phyloP scores from a whole-genome alignment of 1,140 invertebrate species.

The Trigoniulus corallinus region DNA sequence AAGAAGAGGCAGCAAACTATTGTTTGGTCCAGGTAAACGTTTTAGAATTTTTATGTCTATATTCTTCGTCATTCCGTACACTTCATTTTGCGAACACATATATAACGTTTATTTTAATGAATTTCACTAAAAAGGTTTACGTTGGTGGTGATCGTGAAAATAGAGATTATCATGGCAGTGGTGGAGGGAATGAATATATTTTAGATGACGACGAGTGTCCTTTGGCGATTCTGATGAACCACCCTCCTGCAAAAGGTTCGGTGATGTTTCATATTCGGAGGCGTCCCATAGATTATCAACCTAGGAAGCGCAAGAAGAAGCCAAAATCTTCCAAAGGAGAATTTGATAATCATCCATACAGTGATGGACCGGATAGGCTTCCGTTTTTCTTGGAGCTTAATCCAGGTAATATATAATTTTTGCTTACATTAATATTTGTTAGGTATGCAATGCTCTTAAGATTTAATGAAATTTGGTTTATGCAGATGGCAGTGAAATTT shows the following conservation, averaged over 20 bases:
- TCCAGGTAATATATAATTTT: constrained; percentile 24
- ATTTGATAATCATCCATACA: constrained; percentile 28
- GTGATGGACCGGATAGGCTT: constrained; percentile 32
- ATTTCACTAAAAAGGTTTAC: constrained; percentile 1
- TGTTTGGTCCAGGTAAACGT: constrained; percentile 76
- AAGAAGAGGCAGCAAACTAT: constrained; percentile 73
- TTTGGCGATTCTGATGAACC: constrained; percentile 81
- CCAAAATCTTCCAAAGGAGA: constrained; percentile 34
- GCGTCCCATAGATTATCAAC: constrained; percentile 71
- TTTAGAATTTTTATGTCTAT: not conserved
- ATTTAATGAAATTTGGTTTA: too few species aligned
- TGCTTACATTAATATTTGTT: constrained; percentile 3
- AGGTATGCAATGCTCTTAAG: not conserved
- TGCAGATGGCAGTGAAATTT: constrained; percentile 41
- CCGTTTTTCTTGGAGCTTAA: constrained; percentile 43
- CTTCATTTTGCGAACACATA: not conserved
- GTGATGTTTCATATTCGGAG: constrained; percentile 88
- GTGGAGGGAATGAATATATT: constrained; percentile 55
- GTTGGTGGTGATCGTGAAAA: constrained; percentile 31
- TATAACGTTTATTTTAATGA: not conserved
- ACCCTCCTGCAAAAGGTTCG: constrained; percentile 35
- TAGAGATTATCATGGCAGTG: constrained; percentile 30
- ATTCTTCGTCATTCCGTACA: not conserved
- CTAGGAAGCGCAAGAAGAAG: constrained; percentile 79
- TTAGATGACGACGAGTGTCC: constrained; percentile 95